Evolutionary conservation across 2,113 vertebrate genomes (phyloP).

Genomic region (Erythrolamprus reginae): DNA sequence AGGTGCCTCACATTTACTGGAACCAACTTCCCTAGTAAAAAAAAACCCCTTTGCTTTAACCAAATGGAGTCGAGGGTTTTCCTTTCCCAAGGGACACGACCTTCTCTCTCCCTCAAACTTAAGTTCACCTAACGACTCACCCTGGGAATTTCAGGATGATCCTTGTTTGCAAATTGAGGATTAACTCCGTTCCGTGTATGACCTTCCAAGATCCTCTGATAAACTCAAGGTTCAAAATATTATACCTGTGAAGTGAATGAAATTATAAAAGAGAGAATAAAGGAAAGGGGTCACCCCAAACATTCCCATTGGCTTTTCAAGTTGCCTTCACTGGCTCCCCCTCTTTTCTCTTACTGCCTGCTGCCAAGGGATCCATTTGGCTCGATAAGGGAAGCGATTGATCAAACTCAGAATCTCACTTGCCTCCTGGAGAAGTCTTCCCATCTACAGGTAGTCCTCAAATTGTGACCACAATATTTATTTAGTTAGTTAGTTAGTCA

Average conservation of each 20-base stretch:
- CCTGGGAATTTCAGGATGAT: conserved; percentile 45
- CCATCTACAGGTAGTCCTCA: neutral
- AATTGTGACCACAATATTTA: neutral
- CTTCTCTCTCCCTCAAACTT: rapidly evolving
- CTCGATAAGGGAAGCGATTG: neutral
- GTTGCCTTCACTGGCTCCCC: neutral
- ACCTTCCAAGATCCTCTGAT: conserved; percentile 34
- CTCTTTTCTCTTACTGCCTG: neutral
- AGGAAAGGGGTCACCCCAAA: neutral
- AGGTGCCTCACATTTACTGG: too few species aligned
- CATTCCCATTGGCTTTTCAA: neutral
- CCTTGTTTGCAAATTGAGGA: conserved; percentile 52
- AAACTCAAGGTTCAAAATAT: conserved; percentile 25
- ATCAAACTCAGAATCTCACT: neutral
- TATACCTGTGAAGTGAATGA: conserved; percentile 26
- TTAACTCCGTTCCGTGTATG: rapidly evolving
- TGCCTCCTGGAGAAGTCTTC: neutral
- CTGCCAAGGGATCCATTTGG: neutral
- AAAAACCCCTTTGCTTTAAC: too few species aligned
- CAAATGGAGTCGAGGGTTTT: too few species aligned
- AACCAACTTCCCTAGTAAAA: too few species aligned
- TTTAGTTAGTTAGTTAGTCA: too few species aligned
- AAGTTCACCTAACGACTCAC: conserved; percentile 29
- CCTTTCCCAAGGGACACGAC: too few species aligned
- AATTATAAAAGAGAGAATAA: neutral